Conservation (phyloP, 2,113 vertebrate genomes). For the Stegastes partitus region DNA sequence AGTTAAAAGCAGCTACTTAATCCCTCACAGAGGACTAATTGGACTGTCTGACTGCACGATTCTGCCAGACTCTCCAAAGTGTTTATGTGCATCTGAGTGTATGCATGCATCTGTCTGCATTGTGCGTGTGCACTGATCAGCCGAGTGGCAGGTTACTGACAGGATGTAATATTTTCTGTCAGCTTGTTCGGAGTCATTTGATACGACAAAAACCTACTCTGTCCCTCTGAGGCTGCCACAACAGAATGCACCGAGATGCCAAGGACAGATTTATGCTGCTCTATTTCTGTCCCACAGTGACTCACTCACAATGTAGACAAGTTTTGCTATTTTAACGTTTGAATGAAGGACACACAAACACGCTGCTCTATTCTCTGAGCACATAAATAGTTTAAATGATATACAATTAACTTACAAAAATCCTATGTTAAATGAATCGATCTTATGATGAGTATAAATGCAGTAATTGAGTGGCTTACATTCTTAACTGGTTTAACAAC, state of each 20-base stretch:
- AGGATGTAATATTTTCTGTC: constrained; percentile 27
- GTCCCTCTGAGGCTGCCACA: constrained; percentile 31
- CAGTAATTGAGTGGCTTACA: background rate
- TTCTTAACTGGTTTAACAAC: too few relatives aligned
- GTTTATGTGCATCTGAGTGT: background rate
- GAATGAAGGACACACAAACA: background rate
- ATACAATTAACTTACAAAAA: background rate
- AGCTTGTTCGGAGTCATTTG: constrained; percentile 59
- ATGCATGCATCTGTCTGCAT: background rate
- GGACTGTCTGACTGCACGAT: background rate
- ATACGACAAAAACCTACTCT: constrained; percentile 37
- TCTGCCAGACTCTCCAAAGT: constrained; percentile 10
- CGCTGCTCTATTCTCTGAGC: too few relatives aligned
- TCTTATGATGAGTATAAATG: too few relatives aligned
- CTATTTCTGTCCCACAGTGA: constrained; percentile 51
- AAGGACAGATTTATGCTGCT: constrained; percentile 42
- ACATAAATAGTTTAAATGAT: background rate
- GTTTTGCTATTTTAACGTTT: background rate
- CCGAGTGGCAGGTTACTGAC: constrained; percentile 21
- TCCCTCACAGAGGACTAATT: constrained; percentile 14
- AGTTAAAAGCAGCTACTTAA: background rate
- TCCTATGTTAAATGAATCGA: too few relatives aligned
- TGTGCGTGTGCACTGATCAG: background rate
- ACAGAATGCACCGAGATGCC: constrained; percentile 46
- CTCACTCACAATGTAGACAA: constrained; percentile 7